Conservation (phyloP, 2,797 vertebrate species). For the Epinephelus coioides region DNA sequence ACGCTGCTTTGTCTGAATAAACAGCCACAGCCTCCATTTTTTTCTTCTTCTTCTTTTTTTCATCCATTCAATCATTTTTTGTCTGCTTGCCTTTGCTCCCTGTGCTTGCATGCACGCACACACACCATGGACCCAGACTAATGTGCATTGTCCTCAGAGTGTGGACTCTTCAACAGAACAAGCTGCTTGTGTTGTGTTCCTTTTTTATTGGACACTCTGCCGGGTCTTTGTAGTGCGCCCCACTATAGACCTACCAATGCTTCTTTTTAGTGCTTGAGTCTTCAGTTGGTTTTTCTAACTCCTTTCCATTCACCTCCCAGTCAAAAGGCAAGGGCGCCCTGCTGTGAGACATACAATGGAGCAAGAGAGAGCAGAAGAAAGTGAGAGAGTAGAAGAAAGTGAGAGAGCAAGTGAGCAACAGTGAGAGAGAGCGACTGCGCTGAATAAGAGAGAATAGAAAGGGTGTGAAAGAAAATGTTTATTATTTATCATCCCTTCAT, state of each 20-base stretch:
- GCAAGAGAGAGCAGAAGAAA: slow-evolving; percentile 42
- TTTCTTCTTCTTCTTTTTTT: background rate
- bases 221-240: slow-evolving; percentile 61
- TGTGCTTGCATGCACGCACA: background rate
- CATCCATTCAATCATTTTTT: slow-evolving; percentile 24
- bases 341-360: slow-evolving; percentile 70
- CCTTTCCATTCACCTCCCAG: slow-evolving; percentile 83
- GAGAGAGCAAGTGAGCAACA: slow-evolving; percentile 14
- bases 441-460: slow-evolving; percentile 19
- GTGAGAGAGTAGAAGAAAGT: slow-evolving; percentile 33
- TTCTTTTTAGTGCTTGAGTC: slow-evolving; percentile 72
- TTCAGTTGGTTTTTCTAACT: slow-evolving; percentile 82
- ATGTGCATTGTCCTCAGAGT: slow-evolving; percentile 69
- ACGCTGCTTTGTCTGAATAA: background rate
- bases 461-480: background rate
- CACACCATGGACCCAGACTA: slow-evolving; percentile 54
- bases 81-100: slow-evolving; percentile 11
- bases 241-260: slow-evolving; percentile 65
- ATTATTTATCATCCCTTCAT: background rate
- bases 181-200: slow-evolving; percentile 74
- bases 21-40: background rate
- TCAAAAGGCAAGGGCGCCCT: slow-evolving; percentile 81
- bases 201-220: slow-evolving; percentile 68
- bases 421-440: slow-evolving; percentile 2
- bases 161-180: slow-evolving; percentile 70